Evolutionary conservation across 2,888 invertebrate genomes (phyloP).

Genomic region (Cephus sareptanus): DNA sequence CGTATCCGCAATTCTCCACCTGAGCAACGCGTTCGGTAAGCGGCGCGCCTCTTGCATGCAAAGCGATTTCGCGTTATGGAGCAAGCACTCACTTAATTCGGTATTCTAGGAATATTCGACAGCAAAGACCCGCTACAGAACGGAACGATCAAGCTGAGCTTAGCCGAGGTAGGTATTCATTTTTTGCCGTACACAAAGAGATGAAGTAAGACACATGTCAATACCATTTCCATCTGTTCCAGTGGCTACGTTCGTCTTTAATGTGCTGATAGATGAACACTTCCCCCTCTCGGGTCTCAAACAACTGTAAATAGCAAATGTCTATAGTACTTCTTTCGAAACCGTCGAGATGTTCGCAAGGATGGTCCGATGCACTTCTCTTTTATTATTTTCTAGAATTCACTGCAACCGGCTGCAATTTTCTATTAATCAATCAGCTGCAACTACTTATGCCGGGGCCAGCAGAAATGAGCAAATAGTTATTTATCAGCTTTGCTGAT

Average conservation of each 20-base stretch:
- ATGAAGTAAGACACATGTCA: background rate
- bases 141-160: slow-evolving; percentile 82
- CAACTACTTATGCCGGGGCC: background rate
- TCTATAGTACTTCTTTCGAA: slow-evolving; percentile 20
- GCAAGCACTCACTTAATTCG: background rate
- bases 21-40: slow-evolving; percentile 90
- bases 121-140: slow-evolving; percentile 83
- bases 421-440: background rate
- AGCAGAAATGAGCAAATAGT: background rate
- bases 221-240: slow-evolving; percentile 61
- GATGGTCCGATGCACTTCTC: background rate
- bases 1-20: slow-evolving; percentile 87
- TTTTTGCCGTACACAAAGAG: background rate
- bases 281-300: slow-evolving; percentile 39
- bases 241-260: slow-evolving; percentile 82
- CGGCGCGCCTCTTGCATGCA: slow-evolving; percentile 22
- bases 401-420: slow-evolving; percentile 36
- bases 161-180: slow-evolving; percentile 76
- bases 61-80: background rate
- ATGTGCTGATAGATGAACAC: slow-evolving; percentile 70
- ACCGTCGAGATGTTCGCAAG: background rate
- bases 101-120: slow-evolving; percentile 75
- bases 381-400: slow-evolving; percentile 28
- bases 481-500: background rate
- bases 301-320: slow-evolving; percentile 55